Conservation (phyloP, 2,888 invertebrate genomes). For the Aradus depressus region DNA sequence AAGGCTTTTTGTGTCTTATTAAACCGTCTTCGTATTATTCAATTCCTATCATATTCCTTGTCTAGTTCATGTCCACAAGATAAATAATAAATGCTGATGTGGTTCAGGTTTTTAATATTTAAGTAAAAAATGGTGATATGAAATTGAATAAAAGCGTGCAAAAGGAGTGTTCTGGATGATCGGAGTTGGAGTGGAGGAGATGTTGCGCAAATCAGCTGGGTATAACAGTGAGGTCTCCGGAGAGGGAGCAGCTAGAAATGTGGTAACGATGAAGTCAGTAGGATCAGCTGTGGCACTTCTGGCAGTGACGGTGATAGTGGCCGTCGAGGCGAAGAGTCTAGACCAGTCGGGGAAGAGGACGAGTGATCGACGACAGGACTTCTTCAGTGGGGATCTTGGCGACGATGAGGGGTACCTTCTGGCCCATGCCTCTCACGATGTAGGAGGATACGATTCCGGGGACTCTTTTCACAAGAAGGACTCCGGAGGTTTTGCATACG, state of each 20-base stretch:
- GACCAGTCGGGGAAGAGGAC: neutral
- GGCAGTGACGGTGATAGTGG: neutral
- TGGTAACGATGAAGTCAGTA: neutral
- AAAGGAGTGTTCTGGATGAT: conserved; percentile 6
- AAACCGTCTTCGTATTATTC: too few relatives aligned
- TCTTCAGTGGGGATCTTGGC: neutral
- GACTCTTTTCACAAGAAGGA: conserved; percentile 8
- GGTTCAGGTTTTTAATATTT: too few relatives aligned
- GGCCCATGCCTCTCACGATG: neutral
- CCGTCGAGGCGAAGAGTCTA: neutral
- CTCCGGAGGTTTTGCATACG: too few relatives aligned
- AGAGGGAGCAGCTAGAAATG: neutral
- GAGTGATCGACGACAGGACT: conserved; percentile 10
- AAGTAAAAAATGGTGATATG: too few relatives aligned
- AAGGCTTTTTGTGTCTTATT: too few relatives aligned
- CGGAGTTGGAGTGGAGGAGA: too few relatives aligned
- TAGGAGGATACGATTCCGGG: conserved; percentile 1
- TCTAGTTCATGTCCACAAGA: too few relatives aligned
- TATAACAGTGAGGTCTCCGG: neutral
- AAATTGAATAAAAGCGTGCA: too few relatives aligned
- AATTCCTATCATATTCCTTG: too few relatives aligned
- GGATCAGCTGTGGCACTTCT: neutral
- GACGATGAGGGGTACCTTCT: conserved; percentile 2
- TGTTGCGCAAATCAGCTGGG: conserved; percentile 14
- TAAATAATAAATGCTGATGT: too few relatives aligned